A percentile compares a stretch with the other conserved stretches of the same genome.
Conservation (phyloP, 2,797 vertebrate species). For the Acipenser ruthenus region DNA sequence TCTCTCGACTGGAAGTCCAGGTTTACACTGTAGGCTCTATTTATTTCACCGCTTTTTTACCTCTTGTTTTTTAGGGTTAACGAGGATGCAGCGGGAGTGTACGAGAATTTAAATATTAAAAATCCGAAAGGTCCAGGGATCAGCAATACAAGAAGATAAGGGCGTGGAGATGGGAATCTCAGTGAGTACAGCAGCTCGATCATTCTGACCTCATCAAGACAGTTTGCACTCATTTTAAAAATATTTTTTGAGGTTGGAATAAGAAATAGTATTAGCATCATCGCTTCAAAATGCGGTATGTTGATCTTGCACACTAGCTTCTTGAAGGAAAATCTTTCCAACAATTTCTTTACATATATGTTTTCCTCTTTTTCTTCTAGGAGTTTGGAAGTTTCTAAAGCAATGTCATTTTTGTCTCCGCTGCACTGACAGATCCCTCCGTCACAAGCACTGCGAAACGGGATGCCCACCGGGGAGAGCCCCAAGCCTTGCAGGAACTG, state of each 20-base stretch:
- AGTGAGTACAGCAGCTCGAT: not conserved
- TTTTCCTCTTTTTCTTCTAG: not conserved
- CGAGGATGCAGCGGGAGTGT: constrained; percentile 72
- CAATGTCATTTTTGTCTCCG: no score
- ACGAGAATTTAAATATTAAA: constrained; percentile 83
- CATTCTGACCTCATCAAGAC: no score
- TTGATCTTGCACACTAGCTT: not conserved
- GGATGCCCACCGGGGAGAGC: no score
- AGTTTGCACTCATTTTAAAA: no score
- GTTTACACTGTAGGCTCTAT: not conserved
- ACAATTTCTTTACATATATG: not conserved
- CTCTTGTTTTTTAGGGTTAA: constrained; percentile 45
- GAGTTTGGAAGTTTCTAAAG: no score
- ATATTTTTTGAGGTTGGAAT: no score
- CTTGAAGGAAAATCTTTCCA: not conserved
- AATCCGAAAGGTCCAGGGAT: constrained; percentile 64
- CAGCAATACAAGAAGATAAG: constrained; percentile 72
- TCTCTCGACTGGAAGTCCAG: no score
- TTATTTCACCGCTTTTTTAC: not conserved
- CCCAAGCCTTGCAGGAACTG: no score
- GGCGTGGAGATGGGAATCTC: constrained; percentile 14
- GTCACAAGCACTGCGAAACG: no score
- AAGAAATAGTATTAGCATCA: no score
- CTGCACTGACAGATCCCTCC: no score
- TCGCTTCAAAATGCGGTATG: not conserved